phyloP scores from a whole-genome alignment of 2,797 vertebrate species.

The Sparus aurata region DNA sequence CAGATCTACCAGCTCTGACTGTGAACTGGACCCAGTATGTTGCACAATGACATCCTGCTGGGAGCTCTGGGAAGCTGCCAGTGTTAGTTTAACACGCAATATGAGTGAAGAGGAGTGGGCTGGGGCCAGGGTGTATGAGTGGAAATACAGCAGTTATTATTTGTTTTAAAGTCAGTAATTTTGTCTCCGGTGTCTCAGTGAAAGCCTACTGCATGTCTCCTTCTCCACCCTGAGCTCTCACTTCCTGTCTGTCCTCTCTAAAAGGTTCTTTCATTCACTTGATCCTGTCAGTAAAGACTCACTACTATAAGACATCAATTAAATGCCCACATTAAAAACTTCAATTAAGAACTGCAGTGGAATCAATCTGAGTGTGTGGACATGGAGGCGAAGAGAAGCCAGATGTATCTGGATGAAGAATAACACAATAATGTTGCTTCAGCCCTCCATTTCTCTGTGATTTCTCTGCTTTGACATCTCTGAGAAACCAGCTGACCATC shows the following conservation, averaged over 20 bases:
- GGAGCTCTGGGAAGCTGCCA: slow-evolving; percentile 2
- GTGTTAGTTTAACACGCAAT: background rate
- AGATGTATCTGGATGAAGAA: background rate
- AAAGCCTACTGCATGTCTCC: background rate
- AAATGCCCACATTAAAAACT: background rate
- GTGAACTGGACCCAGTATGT: slow-evolving; percentile 4
- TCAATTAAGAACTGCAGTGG: background rate
- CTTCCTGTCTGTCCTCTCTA: background rate
- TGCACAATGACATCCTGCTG: slow-evolving; percentile 8
- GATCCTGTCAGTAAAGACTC: no score
- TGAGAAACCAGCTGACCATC: background rate
- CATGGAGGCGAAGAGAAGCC: background rate
- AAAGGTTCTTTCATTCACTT: slow-evolving; percentile 2
- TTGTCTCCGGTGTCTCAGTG: background rate
- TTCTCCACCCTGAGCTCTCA: background rate
- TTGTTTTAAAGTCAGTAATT: no score
- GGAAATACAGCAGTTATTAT: no score
- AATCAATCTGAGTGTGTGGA: background rate
- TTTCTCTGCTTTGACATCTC: no score
- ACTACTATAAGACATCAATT: no score
- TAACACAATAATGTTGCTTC: background rate
- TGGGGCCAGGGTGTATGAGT: background rate
- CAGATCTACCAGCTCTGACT: background rate
- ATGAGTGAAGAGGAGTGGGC: background rate
- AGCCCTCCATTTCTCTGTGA: background rate